Evolutionary conservation across 2,797 vertebrate species (phyloP).

Genomic region (Lagorchestes hirsutus): DNA sequence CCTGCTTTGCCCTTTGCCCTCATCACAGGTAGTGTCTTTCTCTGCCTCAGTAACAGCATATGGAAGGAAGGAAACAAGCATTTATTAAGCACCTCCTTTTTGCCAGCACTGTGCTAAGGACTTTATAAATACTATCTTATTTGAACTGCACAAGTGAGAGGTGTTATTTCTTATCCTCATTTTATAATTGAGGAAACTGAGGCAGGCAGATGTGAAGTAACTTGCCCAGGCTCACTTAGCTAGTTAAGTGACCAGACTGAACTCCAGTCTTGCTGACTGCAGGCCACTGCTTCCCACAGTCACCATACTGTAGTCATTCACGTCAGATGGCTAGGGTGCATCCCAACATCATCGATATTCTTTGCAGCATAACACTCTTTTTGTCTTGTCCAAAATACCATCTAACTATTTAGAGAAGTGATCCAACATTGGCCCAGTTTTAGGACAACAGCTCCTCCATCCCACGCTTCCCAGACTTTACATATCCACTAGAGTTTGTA

Average conservation of each 20-base stretch:
- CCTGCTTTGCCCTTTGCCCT: neutral
- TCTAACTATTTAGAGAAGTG: slow-evolving; percentile 17
- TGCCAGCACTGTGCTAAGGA: neutral
- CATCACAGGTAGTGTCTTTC: neutral
- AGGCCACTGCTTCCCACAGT: too few relatives aligned
- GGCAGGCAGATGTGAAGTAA: neutral
- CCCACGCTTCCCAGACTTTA: neutral
- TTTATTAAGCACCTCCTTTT: neutral
- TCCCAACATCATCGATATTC: neutral
- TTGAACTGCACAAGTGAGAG: neutral
- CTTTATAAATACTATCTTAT: neutral
- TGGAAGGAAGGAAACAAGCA: neutral
- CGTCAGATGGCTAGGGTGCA: neutral
- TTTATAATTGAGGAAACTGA: neutral
- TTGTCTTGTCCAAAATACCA: neutral
- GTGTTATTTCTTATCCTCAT: neutral
- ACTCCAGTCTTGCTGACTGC: neutral
- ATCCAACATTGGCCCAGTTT: slow-evolving; percentile 8
- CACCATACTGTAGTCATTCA: neutral
- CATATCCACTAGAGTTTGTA: neutral
- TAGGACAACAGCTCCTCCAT: neutral
- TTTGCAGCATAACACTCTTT: neutral
- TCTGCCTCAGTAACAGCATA: neutral
- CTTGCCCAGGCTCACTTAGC: neutral
- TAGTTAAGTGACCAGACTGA: neutral